Conservation (phyloP, 2,113 vertebrate species). For the Archocentrus centrarchus region DNA sequence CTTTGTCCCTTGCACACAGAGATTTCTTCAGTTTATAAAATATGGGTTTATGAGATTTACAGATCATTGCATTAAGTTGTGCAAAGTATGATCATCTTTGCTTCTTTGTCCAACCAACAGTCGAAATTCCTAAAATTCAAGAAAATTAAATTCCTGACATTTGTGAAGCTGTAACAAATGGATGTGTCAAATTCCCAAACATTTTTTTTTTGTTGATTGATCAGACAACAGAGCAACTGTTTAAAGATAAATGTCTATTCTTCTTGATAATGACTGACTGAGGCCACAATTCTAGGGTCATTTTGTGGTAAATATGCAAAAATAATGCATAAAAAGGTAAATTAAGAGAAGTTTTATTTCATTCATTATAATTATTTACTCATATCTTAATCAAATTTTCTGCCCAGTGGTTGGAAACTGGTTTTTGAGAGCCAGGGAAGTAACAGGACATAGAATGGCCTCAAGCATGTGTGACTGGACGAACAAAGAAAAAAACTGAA, state of each 20-base stretch:
- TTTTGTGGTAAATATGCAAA: not conserved
- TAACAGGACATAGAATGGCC: not conserved
- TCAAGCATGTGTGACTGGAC: not conserved
- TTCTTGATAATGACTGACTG: not conserved
- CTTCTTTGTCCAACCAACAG: not conserved
- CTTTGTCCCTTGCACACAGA: not conserved
- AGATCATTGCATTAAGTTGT: not conserved
- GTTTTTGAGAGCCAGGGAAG: slow-evolving; percentile 1
- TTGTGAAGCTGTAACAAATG: not conserved
- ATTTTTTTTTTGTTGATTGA: not conserved
- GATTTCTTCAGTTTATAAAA: not conserved
- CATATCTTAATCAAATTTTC: slow-evolving; percentile 13
- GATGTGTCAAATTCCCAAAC: not conserved
- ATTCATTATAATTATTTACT: slow-evolving; percentile 14
- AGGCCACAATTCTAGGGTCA: not conserved
- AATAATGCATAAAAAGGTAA: not conserved
- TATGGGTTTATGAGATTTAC: not conserved
- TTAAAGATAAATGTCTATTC: not conserved
- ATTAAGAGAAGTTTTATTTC: not conserved
- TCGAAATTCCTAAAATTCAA: not conserved
- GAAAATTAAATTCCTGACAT: not conserved
- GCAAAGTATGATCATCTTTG: not conserved
- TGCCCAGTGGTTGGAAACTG: slow-evolving; percentile 10
- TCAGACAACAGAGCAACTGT: not conserved
- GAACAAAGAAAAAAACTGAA: not conserved